phyloP scores from a whole-genome alignment of 1,140 invertebrate species.

The Gryon sp. region DNA sequence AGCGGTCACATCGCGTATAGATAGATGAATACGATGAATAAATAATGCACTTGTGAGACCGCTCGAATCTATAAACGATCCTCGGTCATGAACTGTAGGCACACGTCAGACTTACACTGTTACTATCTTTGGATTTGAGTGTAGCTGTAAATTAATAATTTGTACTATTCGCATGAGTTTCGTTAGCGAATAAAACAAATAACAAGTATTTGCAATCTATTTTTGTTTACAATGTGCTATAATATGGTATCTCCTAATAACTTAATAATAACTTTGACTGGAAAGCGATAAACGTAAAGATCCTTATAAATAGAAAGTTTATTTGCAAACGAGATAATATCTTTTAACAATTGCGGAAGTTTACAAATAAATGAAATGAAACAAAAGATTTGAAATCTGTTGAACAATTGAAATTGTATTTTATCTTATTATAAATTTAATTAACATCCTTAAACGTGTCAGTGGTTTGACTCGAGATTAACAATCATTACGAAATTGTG shows the following conservation, averaged over 20 bases:
- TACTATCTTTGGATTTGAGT: conserved; percentile 61
- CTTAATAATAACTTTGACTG: too few relatives aligned
- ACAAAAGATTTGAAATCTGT: too few relatives aligned
- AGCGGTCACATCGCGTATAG: conserved; percentile 36
- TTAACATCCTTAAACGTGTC: too few relatives aligned
- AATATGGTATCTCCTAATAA: neutral
- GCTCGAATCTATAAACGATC: conserved; percentile 55
- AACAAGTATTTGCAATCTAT: conserved; percentile 18
- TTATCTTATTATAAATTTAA: too few relatives aligned
- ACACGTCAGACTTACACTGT: conserved; percentile 57
- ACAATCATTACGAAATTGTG: too few relatives aligned
- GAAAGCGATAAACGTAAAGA: too few relatives aligned
- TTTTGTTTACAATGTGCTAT: neutral
- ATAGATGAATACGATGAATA: conserved; percentile 59
- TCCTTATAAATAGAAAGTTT: too few relatives aligned
- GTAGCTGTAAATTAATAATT: conserved; percentile 70
- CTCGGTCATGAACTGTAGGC: conserved; percentile 56
- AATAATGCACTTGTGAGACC: conserved; percentile 64
- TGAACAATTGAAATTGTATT: too few relatives aligned
- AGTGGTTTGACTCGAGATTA: too few relatives aligned
- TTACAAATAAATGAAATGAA: too few relatives aligned
- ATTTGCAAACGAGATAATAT: too few relatives aligned
- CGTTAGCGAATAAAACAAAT: neutral
- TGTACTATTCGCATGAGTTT: conserved; percentile 18
- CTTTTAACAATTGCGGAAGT: too few relatives aligned